Evolutionary conservation across 2,888 invertebrate genomes (phyloP), one percentile per base, ranked within the genome.

Genomic region (Mythimna pallens): DNA sequence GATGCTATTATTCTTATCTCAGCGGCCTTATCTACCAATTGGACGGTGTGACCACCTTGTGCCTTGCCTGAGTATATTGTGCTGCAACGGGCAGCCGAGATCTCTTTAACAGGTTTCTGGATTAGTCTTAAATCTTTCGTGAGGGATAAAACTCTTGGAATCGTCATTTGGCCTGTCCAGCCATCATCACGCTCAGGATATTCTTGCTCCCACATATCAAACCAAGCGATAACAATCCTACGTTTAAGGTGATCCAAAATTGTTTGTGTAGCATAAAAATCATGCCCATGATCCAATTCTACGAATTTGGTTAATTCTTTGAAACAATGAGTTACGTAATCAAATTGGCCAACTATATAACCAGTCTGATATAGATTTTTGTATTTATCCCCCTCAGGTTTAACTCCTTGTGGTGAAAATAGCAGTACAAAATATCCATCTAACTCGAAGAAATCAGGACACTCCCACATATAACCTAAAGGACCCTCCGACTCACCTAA

Each of bases 401-500:
- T 6, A 0, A 96, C 73, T 3, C 96, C 95, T 92, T 96, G 95
- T 1, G 96, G 94, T 9, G 95, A 96, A 70, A 96, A 92, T 6
- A 96, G 78, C 1, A 96, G 85, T 22, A 97, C 86, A 78, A 87
- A 93, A 66, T 89, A 84, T 0, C 93, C 94, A 34, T 90, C 73
- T 0, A 97, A 74, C 80, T 94, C 92, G 55, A 96, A 96, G 66
- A 96, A 94, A 79, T 96, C 96, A 0, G 96, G 96, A 87, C 96
- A 96, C 83, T 97, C 96, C 93, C 94, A 96, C 95, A 96, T 95
- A 61, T 87, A 94, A 1, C 95, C 95, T 1, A 94, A 89, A 22
- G 79, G 84, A 9, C 94, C 94, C 65, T 94, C 88, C 0, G 96
- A 94, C 82, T 92, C 80, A 58, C 74, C 91, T 22, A 96, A 80